Conservation (phyloP, 2,113 vertebrate genomes). For the Heterotis niloticus region DNA sequence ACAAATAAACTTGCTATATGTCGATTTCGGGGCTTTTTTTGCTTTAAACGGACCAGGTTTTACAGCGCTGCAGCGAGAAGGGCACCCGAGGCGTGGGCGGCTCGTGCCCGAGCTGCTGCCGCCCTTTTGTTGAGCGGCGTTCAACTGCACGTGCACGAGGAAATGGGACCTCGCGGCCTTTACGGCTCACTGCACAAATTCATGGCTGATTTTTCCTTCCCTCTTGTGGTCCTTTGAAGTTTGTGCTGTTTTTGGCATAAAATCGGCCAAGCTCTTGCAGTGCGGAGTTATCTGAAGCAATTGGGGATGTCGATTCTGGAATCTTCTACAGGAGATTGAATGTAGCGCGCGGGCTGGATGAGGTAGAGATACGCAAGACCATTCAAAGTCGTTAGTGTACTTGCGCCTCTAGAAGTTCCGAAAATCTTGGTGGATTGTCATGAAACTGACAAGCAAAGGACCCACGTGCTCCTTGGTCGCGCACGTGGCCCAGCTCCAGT, state of each 20-base stretch:
- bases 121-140: neutral
- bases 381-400: neutral
- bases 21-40: neutral
- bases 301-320: neutral
- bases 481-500: too few relatives aligned
- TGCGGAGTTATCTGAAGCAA: too few relatives aligned
- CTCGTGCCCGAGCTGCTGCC: neutral
- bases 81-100: neutral
- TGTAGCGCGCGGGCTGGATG: neutral
- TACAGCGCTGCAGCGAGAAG: conserved; percentile 9
- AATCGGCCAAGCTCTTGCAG: too few relatives aligned
- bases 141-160: neutral
- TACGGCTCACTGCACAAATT: too few relatives aligned
- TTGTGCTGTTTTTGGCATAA: too few relatives aligned
- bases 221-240: neutral
- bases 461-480: neutral
- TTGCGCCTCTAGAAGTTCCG: too few relatives aligned
- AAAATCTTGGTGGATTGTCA: too few relatives aligned
- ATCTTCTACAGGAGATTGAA: conserved; percentile 5
- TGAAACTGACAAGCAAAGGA: neutral
- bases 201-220: too few relatives aligned
- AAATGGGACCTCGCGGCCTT: neutral
- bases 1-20: too few relatives aligned
- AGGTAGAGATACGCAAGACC: neutral
- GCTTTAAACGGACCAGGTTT: neutral